These are phyloP conservation scores for Matsumyia berberina DNA, from an alignment of 2,888 invertebrate species.

Conservation along the genomic window DNA sequence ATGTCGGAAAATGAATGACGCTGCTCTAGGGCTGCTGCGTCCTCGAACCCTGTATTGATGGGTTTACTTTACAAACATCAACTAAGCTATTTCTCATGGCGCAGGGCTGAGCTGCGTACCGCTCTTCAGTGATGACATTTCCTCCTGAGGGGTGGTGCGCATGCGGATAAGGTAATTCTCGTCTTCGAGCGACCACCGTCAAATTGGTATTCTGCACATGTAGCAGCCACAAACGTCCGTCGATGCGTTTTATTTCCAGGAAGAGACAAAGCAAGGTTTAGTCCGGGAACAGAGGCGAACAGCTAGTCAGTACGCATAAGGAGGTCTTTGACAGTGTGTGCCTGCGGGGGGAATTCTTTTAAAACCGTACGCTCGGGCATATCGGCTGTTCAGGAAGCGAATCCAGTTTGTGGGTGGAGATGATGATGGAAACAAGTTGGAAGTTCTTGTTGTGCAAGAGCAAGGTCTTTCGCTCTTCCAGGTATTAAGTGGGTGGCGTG, in stretches of 20 bases:
- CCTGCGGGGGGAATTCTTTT: conserved; percentile 49
- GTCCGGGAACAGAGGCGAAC: conserved; percentile 38
- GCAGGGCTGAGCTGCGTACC: conserved; percentile 4
- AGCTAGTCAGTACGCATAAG: conserved; percentile 58
- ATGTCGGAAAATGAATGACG: conserved; percentile 36
- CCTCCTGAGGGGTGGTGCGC: conserved; percentile 59
- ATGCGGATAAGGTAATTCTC: conserved; percentile 28
- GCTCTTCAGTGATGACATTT: conserved; percentile 57
- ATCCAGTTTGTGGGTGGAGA: conserved; percentile 74
- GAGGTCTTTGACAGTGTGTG: conserved; percentile 69
- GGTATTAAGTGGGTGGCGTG: conserved; percentile 53
- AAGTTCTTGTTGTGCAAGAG: conserved; percentile 62
- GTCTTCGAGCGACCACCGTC: conserved; percentile 3
- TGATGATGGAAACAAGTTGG: conserved; percentile 70
- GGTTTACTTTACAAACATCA: conserved; percentile 58
- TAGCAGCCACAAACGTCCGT: conserved; percentile 58
- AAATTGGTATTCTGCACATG: conserved; percentile 63
- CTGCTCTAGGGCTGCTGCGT: conserved; percentile 31
- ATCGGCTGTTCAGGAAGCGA: conserved; percentile 68
- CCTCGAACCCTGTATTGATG: conserved; percentile 59
- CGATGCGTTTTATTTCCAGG: conserved; percentile 69
- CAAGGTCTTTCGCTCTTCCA: conserved; percentile 64
- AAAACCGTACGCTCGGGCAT: conserved; percentile 34
- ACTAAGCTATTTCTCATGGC: conserved; percentile 53
- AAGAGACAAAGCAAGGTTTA: conserved; percentile 58